A percentile compares a stretch with the other conserved stretches of the same genome.
Conservation (phyloP, 1,140 invertebrate genomes). For the Trichoplusia ni region DNA sequence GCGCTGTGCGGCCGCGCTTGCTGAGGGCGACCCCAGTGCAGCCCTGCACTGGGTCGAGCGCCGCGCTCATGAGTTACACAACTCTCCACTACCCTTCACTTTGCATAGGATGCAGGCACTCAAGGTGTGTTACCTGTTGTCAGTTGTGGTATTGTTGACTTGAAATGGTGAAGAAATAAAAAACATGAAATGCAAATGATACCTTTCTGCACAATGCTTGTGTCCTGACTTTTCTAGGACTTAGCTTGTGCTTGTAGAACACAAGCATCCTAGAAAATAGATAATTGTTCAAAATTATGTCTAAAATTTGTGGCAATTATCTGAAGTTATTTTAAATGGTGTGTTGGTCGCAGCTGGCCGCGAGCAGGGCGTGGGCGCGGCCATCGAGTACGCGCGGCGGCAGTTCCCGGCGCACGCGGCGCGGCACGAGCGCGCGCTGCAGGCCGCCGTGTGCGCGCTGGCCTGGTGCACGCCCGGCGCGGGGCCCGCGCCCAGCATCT, state of each 20-base stretch:
- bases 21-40: constrained; percentile 86
- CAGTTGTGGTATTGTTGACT: too few species aligned
- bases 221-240: too few species aligned
- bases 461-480: constrained; percentile 63
- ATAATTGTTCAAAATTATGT: too few species aligned
- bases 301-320: too few species aligned
- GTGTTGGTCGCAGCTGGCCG: constrained; percentile 56
- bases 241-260: too few species aligned
- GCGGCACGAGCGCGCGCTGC: constrained; percentile 70
- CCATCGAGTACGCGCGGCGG: constrained; percentile 93
- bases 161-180: too few species aligned
- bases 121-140: constrained; percentile 42
- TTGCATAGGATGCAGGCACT: constrained; percentile 81
- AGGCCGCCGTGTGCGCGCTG: constrained; percentile 70
- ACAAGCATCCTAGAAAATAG: too few species aligned
- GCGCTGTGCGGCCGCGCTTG: constrained; percentile 66
- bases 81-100: constrained; percentile 75
- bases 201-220: too few species aligned
- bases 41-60: constrained; percentile 90
- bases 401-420: constrained; percentile 86
- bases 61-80: constrained; percentile 83
- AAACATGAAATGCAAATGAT: too few species aligned
- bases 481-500: constrained; percentile 52
- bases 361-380: constrained; percentile 74
- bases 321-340: too few species aligned